These are phyloP conservation scores for Threskiornis aethiopicus DNA, from an alignment of 2,797 vertebrate genomes.

Conservation along the genomic window DNA sequence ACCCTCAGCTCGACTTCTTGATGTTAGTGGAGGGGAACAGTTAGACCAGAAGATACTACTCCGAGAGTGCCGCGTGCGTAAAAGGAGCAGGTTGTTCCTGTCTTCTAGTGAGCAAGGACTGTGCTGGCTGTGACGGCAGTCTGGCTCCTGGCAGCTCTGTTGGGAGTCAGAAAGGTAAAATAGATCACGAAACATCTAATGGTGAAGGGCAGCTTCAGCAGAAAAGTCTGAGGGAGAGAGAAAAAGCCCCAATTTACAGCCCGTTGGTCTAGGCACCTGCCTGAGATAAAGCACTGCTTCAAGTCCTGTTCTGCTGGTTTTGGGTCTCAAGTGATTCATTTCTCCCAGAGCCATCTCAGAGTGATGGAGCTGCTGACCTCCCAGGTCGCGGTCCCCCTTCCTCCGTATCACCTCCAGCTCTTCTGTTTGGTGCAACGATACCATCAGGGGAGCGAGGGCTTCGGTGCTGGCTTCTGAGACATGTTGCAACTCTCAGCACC, in stretches of 20 bases:
- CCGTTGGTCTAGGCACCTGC: not conserved
- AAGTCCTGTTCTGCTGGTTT: not conserved
- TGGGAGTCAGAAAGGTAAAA: not conserved
- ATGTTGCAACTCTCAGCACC: not conserved
- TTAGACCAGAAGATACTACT: not conserved
- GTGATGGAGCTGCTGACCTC: not conserved
- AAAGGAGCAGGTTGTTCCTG: not conserved
- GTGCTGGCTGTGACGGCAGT: not conserved
- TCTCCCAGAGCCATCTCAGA: not conserved
- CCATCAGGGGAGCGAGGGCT: not conserved
- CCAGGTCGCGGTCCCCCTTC: not conserved
- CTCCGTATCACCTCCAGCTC: not conserved
- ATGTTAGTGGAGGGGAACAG: not conserved
- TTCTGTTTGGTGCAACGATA: not conserved
- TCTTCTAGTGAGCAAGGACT: not conserved
- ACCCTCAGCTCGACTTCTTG: not conserved
- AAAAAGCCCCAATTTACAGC: not conserved
- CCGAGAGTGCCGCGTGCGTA: not conserved
- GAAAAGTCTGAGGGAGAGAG: not conserved
- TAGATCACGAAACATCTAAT: not conserved
- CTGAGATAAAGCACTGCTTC: not conserved
- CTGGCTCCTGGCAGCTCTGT: not conserved
- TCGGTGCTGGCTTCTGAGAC: not conserved
- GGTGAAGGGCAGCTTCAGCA: not conserved
- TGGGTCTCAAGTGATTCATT: not conserved